Base-by-base conservation (phyloP, 2,797 vertebrate genomes). In the Periparus ater region DNA sequence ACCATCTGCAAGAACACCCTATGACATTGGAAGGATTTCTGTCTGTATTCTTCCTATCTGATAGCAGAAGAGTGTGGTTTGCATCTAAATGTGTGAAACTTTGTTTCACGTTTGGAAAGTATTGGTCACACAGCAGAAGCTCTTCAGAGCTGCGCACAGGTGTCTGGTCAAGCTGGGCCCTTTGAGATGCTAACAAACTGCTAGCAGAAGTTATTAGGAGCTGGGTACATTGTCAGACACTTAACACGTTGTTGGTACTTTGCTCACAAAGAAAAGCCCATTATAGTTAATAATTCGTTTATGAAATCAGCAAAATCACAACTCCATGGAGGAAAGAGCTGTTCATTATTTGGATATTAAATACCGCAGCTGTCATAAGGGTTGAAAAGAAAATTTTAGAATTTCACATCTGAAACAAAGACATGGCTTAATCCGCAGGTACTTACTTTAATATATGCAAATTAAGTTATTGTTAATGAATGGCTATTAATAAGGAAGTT, bases 101-200 rank as follows among this genome's bases (percentile, higher is more conserved):
- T 50, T 85, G 25, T 92, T 95, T 82, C 32, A 38, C 71, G 17
- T 84, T 81, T 88, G 55, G 78, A 27, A 77, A 55, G 90, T 79
- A 57, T n/a, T 38, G 44, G 45, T 73, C 44, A 45, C 42, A 40
- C 32, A 88, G 68, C 34, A 79, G 40, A 81, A 65, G 68, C 36
- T 50, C 42, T 77, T 82, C 38, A 70, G 68, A 95, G 57, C 55
- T 79, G 29, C 55, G 40, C 65, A 32, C 32, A 17, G 36, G 42
- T n/a, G 27, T 67, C 55, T 93, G 63, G 50, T 48, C 79, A 54
- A 93, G 94, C 4, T 32, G 32, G 38, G n/a, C 6, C 60, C 27
- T 89, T 85, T 83, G 75, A 94, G 87, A 93, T 61, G 74, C 18
- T 79, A 88, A 85, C 78, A 83, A 68, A 72, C 26, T 74, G 17